These are phyloP conservation scores for Emmelina monodactyla DNA, from an alignment of 2,888 invertebrate species.

Conservation along the genomic window DNA sequence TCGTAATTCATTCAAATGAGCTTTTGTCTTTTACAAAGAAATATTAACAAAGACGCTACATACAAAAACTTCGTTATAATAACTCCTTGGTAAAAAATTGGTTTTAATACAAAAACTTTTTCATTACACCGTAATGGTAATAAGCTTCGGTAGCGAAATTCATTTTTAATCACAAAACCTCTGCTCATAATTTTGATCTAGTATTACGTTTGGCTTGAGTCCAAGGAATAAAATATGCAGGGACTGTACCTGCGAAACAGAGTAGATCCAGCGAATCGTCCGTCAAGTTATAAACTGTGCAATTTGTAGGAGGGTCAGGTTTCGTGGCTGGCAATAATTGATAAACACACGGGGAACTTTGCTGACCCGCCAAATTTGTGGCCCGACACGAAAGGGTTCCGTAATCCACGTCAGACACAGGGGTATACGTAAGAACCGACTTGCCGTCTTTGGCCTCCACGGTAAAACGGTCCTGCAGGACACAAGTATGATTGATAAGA, in stretches of 20 bases:
- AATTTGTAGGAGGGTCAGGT: conserved; percentile 81
- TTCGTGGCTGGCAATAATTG: conserved; percentile 79
- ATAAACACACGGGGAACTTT: conserved; percentile 76
- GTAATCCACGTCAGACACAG: conserved; percentile 80
- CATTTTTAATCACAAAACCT: too few relatives aligned
- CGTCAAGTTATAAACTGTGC: conserved; percentile 80
- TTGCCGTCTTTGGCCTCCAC: conserved; percentile 57
- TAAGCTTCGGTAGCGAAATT: too few relatives aligned
- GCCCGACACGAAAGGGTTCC: conserved; percentile 82
- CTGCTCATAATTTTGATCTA: too few relatives aligned
- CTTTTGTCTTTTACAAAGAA: too few relatives aligned
- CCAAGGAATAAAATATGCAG: too few relatives aligned
- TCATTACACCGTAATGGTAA: too few relatives aligned
- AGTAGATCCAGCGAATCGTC: conserved; percentile 78
- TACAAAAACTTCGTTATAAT: too few relatives aligned
- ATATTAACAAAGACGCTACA: too few relatives aligned
- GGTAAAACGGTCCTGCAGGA: conserved; percentile 64
- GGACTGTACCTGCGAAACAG: conserved; percentile 62
- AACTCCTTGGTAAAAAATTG: too few relatives aligned
- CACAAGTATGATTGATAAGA: neutral
- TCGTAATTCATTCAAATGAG: too few relatives aligned
- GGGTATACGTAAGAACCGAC: conserved; percentile 79
- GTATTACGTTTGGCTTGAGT: too few relatives aligned
- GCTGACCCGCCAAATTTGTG: conserved; percentile 75
- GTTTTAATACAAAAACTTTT: too few relatives aligned